These are phyloP conservation scores for Gymnothorax javanicus DNA, from an alignment of 2,797 vertebrate species.

Conservation along the genomic window DNA sequence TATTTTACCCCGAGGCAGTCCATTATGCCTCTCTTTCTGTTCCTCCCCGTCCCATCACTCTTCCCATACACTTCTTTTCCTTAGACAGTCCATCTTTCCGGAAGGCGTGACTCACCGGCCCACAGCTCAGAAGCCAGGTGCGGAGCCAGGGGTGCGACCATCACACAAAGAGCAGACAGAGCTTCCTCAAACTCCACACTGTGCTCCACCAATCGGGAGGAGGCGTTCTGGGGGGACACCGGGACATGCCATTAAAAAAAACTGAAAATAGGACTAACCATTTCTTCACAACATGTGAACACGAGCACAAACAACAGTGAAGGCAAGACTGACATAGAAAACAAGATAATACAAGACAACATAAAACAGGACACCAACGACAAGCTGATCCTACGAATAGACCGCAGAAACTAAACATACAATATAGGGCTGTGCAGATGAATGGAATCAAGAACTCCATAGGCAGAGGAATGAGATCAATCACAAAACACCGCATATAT, in stretches of 20 bases:
- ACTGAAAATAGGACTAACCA: background rate
- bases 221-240: conserved; percentile 71
- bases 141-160: conserved; percentile 91
- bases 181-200: conserved; percentile 91
- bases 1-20: background rate
- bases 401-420: background rate
- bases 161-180: conserved; percentile 80
- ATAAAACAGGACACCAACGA: background rate
- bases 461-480: conserved; percentile 25
- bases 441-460: background rate
- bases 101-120: conserved; percentile 79
- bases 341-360: background rate
- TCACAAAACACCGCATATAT: conserved; percentile 21
- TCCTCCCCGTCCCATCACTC: background rate
- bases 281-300: background rate
- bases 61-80: background rate
- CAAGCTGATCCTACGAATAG: background rate
- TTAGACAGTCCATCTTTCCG: background rate
- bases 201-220: conserved; percentile 76
- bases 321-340: background rate
- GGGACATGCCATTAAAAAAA: background rate
- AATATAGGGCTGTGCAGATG: too few relatives aligned
- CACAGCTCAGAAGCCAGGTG: conserved; percentile 93
- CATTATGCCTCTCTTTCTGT: background rate
- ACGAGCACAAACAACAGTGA: too few relatives aligned